These are phyloP conservation scores for Varanus komodoensis DNA, from an alignment of 2,113 vertebrate species.

Conservation along the genomic window DNA sequence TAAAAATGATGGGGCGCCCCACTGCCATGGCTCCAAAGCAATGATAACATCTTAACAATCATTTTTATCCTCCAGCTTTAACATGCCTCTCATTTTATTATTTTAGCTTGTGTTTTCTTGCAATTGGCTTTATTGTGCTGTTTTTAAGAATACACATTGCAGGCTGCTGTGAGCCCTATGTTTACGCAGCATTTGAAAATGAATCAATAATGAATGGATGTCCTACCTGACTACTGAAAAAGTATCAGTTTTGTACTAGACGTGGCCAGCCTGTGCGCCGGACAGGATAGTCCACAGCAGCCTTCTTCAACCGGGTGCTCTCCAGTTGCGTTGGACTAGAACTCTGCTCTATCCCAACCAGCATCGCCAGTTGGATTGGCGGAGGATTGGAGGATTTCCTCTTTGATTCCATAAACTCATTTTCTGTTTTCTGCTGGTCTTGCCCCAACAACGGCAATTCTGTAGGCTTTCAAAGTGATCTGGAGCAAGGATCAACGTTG, in stretches of 20 bases:
- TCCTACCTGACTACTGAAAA: too few relatives aligned
- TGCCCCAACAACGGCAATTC: neutral
- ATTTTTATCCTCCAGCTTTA: too few relatives aligned
- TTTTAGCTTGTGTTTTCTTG: neutral
- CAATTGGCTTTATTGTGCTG: neutral
- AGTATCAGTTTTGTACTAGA: neutral
- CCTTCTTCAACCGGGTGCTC: too few relatives aligned
- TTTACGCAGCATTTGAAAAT: neutral
- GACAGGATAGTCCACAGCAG: neutral
- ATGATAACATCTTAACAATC: too few relatives aligned
- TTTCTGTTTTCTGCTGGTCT: neutral
- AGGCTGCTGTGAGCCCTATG: neutral
- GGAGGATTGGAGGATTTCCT: neutral
- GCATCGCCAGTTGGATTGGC: neutral
- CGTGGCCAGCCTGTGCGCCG: neutral
- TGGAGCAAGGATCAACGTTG: neutral
- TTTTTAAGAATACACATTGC: neutral
- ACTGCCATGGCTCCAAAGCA: too few relatives aligned
- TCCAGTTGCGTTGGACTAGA: too few relatives aligned
- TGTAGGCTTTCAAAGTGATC: constrained; percentile 1
- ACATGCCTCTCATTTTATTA: too few relatives aligned
- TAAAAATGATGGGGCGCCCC: too few relatives aligned
- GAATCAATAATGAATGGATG: neutral
- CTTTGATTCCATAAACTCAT: neutral
- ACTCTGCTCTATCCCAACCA: too few relatives aligned